A percentile compares a stretch with the other conserved stretches of the same genome.
These are phyloP conservation scores for Habrosyne pyritoides DNA, from an alignment of 2,888 invertebrate species.

Conservation along the genomic window DNA sequence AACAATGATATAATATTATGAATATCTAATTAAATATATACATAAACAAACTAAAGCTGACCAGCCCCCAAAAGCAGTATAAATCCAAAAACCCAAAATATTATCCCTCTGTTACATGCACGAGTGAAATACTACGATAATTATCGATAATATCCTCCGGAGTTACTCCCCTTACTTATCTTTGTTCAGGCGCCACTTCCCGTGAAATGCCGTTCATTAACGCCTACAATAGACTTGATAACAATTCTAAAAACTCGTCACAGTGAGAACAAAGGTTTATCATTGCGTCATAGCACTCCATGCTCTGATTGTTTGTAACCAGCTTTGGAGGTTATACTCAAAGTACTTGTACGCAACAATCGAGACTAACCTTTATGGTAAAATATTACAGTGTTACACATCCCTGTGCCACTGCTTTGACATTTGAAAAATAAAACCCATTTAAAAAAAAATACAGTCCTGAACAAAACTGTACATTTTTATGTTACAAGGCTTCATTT, in stretches of 20 bases:
- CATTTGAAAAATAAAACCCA: too few species aligned
- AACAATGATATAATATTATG: too few species aligned
- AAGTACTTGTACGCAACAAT: neutral
- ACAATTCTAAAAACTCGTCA: constrained; percentile 69
- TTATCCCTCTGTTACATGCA: neutral
- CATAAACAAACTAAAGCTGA: too few species aligned
- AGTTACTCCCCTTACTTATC: constrained; percentile 45
- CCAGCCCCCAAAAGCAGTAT: too few species aligned
- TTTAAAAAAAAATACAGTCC: too few species aligned
- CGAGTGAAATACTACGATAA: constrained; percentile 10
- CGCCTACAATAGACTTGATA: constrained; percentile 64
- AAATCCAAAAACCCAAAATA: neutral
- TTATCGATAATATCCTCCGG: constrained; percentile 44
- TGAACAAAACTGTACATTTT: neutral
- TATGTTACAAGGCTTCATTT: neutral
- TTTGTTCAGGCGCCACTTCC: constrained; percentile 50
- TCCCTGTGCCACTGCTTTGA: too few species aligned
- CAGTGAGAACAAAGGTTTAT: constrained; percentile 52
- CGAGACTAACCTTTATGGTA: neutral
- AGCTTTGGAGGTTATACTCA: neutral
- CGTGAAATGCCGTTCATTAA: constrained; percentile 64
- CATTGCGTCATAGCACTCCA: constrained; percentile 43
- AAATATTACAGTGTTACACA: too few species aligned
- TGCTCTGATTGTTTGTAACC: constrained; percentile 29
- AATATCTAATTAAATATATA: too few species aligned